These are phyloP conservation scores for Gadus chalcogrammus DNA, from an alignment of 2,113 vertebrate species.

Conservation along the genomic window DNA sequence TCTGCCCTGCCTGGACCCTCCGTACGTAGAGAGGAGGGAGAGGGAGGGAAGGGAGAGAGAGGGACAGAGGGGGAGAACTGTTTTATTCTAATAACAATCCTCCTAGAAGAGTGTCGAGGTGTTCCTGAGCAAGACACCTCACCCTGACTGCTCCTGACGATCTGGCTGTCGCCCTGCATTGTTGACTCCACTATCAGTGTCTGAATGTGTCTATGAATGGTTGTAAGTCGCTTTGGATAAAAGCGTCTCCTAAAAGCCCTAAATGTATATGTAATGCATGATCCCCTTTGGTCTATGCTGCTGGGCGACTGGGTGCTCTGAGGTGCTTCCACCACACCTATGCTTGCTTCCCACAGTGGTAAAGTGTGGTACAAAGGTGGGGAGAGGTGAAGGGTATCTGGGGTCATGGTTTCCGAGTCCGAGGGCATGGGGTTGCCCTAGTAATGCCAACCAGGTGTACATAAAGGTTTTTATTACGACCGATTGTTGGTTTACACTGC, in stretches of 20 bases:
- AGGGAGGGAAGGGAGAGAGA: neutral
- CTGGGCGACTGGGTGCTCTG: slow-evolving; percentile 40
- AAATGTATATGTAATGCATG: no score
- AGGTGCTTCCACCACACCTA: slow-evolving; percentile 42
- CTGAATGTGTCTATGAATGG: no score
- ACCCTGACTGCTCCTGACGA: no score
- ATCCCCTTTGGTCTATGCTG: slow-evolving; percentile 30
- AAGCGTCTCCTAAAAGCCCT: no score
- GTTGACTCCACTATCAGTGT: no score
- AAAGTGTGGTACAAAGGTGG: slow-evolving; percentile 59
- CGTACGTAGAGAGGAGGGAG: neutral
- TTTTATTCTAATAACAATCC: no score
- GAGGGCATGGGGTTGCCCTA: slow-evolving; percentile 44
- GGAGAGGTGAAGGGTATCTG: slow-evolving; percentile 57
- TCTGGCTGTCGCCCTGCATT: no score
- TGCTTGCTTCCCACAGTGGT: slow-evolving; percentile 49
- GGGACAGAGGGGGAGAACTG: neutral
- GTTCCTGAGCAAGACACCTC: no score
- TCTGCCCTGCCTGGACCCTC: slow-evolving; percentile 45
- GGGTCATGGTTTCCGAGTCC: slow-evolving; percentile 51
- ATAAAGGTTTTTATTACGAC: no score
- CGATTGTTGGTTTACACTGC: no score
- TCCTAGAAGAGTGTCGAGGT: no score
- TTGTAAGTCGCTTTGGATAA: no score
- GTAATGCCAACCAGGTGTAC: slow-evolving; percentile 24